Evolutionary conservation across 2,888 invertebrate genomes (phyloP), one percentile per base, ranked within the genome.

Genomic region (Pedicia rivosa): DNA sequence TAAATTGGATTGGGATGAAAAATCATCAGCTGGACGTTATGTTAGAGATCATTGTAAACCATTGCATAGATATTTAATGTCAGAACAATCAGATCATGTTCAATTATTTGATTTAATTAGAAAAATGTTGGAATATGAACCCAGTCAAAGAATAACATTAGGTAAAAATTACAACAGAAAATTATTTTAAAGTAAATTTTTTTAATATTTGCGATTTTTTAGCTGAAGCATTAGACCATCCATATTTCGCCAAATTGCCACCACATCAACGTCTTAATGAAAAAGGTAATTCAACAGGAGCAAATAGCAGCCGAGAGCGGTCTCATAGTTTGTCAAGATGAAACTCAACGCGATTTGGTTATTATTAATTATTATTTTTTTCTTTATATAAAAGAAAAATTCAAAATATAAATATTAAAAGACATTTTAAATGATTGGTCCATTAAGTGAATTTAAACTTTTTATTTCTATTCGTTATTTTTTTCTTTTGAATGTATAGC

Each of bases 1-100:
- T 37, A 86, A 87, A 66, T 71, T 98, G 55, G 92, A 92, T 63
- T 98, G 97, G 97, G 92, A 95, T 59, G 90, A 91, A 49, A 88
- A 91, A 57, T 90, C 88, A 55, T 84, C 88, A 35, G 90, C 92
- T 41, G 97, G 95, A 37, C 78, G 92, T 65, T 99, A 97, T 57
- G 97, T 99, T 28, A 74, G 92, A 51, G 94, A 95, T 61, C 94
- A 94, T 62, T 97, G 97, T 67, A 94, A 92, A 70, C 94, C 94
- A 38, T 65, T 98, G 39, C 75, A 91, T 84, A 78, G 92, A 64
- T 92, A 92, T 64, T 74, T 87, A 61, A 72, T 79, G 55, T 75
- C 71, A 51, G 90, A 87, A 49, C 82, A 84, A 50, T 79, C 84
- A 47, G 95, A 97, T 53, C 86, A 95, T 62, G 74, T 81, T 44